Base-by-base conservation (phyloP, 1,140 invertebrate species). In the Drosophila gunungcola region DNA sequence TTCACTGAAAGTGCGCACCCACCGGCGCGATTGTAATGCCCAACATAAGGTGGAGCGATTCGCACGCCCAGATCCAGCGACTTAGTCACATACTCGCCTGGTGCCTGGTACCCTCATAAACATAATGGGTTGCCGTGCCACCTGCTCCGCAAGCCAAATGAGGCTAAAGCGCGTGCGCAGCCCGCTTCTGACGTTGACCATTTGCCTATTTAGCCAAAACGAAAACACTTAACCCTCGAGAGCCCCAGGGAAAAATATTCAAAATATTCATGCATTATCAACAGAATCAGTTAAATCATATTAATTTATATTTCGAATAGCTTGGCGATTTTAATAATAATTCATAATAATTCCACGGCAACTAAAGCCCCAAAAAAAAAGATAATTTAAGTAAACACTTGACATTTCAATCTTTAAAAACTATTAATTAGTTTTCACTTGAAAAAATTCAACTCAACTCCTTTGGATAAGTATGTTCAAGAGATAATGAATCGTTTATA, bases 121-220 rank as follows among this genome's bases (percentile, higher is more conserved):
- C 69, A 73, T 73, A 67, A 76, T 70, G 69, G 43, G 57, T 58
- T 57, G 58, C 29, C 57, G 38, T 13, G 10, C 16, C 25, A n/a
- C 54, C 67, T 82, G 83, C 2, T 13, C 13, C 25, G 82, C 57
- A 86, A 88, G 39, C 51, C 4, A 56, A 79, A 82, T 86, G 49
- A 82, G 76, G 32, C 12, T 4, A n/a, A 61, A 79, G 45, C 82
- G 83, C 83, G 83, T 86, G 83, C 82, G 79, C 65, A 38, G 69
- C 43, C 42, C 58, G 61, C 53, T 72, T 80, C 54, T 73, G 65
- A 76, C 55, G 77, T 67, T 67, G n/a, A 9, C 25, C 21, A 78
- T 43, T 65, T 52, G 16, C 13, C 27, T 51, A 67, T 55, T 41
- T 36, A 6, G 46, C 10, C 2, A 29, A 48, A 32, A 4, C 21